Evolutionary conservation across 2,888 invertebrate genomes (phyloP).

Genomic region (Cloeon dipterum): DNA sequence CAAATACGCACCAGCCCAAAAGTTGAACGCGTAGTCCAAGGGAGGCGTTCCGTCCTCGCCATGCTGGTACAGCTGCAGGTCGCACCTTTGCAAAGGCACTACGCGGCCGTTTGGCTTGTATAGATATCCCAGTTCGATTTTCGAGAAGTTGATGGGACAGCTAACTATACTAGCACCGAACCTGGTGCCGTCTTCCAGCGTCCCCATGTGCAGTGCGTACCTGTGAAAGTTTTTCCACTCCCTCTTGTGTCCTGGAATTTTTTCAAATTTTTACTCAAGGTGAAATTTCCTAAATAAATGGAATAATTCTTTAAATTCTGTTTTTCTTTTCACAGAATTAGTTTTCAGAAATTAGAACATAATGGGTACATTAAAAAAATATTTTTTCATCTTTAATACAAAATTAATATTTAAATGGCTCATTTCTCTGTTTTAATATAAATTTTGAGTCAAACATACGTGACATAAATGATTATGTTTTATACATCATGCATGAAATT

Average conservation of each 20-base stretch:
- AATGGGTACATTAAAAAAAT: no score
- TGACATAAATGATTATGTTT: no score
- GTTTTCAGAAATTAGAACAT: no score
- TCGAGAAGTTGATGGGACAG: conserved; percentile 33
- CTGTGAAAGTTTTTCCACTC: conserved; percentile 45
- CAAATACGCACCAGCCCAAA: conserved; percentile 25
- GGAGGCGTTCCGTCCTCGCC: conserved; percentile 34
- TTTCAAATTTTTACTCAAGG: no score
- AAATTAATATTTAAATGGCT: no score
- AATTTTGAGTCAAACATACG: no score
- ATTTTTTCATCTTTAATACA: no score
- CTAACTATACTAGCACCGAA: conserved; percentile 39
- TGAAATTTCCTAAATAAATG: no score
- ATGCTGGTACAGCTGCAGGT: conserved; percentile 32
- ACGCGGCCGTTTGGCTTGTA: conserved; percentile 22
- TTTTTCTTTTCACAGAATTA: no score
- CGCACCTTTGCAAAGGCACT: conserved; percentile 21
- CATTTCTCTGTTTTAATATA: no score
- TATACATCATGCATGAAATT: conserved; percentile 1
- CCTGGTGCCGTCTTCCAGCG: conserved; percentile 41
- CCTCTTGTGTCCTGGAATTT: conserved; percentile 23
- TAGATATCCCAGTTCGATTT: conserved; percentile 35
- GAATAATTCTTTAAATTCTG: neutral
- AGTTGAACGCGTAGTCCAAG: conserved; percentile 33
- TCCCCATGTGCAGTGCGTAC: conserved; percentile 43